phyloP scores from a whole-genome alignment of 1,140 invertebrate genomes.

The Doryteuthis pealeii region DNA sequence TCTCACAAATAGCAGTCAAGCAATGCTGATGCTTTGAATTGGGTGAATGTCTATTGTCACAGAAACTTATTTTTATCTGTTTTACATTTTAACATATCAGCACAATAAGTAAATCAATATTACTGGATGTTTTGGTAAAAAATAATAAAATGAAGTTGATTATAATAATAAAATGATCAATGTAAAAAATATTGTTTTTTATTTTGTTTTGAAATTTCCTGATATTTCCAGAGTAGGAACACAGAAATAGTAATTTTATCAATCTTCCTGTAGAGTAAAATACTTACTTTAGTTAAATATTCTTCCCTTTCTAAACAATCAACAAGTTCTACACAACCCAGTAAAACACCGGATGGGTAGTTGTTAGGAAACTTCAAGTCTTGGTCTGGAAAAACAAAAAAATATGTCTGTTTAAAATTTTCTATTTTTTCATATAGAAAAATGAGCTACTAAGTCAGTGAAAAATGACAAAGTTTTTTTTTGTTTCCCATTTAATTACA shows the following conservation, averaged over 20 bases:
- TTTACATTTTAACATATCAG: not conserved
- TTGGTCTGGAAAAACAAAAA: slow-evolving; percentile 42
- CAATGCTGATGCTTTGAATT: too few species aligned
- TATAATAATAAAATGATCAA: not conserved
- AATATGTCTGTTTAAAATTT: not conserved
- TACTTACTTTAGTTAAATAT: slow-evolving; percentile 66
- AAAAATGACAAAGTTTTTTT: not conserved
- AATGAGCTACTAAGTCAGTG: not conserved
- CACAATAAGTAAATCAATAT: not conserved
- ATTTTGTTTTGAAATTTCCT: too few species aligned
- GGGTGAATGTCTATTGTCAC: too few species aligned
- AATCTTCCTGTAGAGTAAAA: not conserved
- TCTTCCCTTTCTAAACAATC: slow-evolving; percentile 87
- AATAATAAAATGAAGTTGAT: not conserved
- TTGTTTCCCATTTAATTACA: not conserved
- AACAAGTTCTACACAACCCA: slow-evolving; percentile 84
- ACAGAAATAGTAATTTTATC: too few species aligned
- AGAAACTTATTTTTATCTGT: too few species aligned
- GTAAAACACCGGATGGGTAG: slow-evolving; percentile 83
- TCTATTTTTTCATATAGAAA: not conserved
- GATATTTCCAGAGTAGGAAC: too few species aligned
- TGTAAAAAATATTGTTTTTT: not conserved
- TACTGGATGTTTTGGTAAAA: not conserved
- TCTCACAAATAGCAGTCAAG: too few species aligned
- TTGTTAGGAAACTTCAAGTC: slow-evolving; percentile 44